Base-by-base conservation (phyloP, 92 coral and sea anemone species). In the Porites lobata region DNA sequence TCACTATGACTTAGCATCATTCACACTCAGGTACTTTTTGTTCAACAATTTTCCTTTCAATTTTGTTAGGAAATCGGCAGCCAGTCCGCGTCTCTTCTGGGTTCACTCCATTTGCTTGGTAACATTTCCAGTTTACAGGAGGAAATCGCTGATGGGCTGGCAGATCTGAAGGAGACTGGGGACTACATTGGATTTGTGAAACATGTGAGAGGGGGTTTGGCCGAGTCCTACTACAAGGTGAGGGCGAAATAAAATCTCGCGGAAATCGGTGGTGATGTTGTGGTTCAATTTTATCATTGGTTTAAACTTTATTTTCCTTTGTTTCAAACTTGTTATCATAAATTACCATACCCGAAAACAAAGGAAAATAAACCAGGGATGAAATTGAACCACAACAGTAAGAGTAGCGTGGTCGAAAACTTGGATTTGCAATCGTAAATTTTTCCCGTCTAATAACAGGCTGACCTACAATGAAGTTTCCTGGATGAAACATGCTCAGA, bases 151-250 rank as follows among this genome's bases (percentile, higher is more conserved):
- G 94, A 91, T 67, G 99, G 99, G 20, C 90, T 96, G 19, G 92
- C 93, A 7, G 98, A 96, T 7, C 95, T 96, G 38, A 90, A 89
- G 78, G 96, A 96, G 94, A 96, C 97, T 93, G 99, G 99, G 52
- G 97, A 96, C 95, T 96, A 93, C 80, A 79, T 94, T 14, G 95
- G 95, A 21, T 96, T 96, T 68, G 94, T 93, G 47, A 94, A 87
- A 22, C 98, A 96, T 63, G 95, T 96, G 75, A 90, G 92, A 68
- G 96, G 94, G 70, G 99, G 99, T 57, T 86, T 96, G 73, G 93
- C 96, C 3, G 96, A 96, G 75, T 96, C 99, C 15, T 96, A 95
- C 81, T 90, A 93, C 77, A 96, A 95, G 98, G 99, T 96, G 78
- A 17, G 54, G 9, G 3, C 9, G 47, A 38, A 59, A 11, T 11